Conservation (phyloP, 2,888 invertebrate species). For the Scaptomyza flava region DNA sequence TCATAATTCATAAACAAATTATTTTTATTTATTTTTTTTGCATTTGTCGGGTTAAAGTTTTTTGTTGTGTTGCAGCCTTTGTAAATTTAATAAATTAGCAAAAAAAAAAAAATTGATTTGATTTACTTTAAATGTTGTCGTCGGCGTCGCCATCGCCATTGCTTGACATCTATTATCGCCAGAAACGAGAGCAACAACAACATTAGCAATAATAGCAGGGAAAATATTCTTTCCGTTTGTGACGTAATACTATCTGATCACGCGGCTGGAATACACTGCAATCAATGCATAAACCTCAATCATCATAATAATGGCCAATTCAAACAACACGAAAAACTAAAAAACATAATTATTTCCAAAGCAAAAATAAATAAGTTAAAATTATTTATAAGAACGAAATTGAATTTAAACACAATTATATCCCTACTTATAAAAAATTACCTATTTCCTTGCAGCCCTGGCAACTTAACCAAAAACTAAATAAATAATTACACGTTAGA, state of each 20-base stretch:
- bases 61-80: conserved; percentile 63
- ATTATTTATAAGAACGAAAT: background rate
- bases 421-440: conserved; percentile 12
- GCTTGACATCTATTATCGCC: conserved; percentile 66
- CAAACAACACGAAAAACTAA: background rate
- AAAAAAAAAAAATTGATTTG: conserved; percentile 78
- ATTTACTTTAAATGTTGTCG: conserved; percentile 68
- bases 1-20: conserved; percentile 39
- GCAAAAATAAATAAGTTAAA: background rate
- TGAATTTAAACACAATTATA: conserved; percentile 17
- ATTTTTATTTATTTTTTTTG: conserved; percentile 19
- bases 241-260: conserved; percentile 51
- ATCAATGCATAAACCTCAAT: conserved; percentile 6
- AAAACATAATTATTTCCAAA: background rate
- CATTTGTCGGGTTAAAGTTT: conserved; percentile 68
- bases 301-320: background rate
- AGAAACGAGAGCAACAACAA: conserved; percentile 45
- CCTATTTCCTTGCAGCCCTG: conserved; percentile 36
- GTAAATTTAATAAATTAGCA: conserved; percentile 78
- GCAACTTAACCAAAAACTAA: conserved; percentile 47
- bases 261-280: conserved; percentile 40
- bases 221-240: conserved; percentile 32
- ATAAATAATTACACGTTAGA: conserved; percentile 23
- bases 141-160: conserved; percentile 16
- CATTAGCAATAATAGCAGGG: conserved; percentile 12